A percentile compares a stretch with the other conserved stretches of the same genome.
These are phyloP conservation scores for Leptopilina syphax DNA, from an alignment of 2,888 invertebrate species.

Conservation along the genomic window DNA sequence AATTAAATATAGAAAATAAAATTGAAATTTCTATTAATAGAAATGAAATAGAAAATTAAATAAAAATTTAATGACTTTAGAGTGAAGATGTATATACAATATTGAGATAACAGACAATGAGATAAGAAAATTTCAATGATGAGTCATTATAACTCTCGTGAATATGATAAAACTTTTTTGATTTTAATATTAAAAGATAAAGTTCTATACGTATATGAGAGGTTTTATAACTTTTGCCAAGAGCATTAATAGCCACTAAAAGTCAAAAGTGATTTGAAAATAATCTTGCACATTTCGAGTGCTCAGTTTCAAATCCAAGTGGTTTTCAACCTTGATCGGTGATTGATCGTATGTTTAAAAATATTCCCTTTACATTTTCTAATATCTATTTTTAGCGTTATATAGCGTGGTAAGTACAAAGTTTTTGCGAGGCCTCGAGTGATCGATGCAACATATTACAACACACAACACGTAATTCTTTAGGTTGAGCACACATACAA, in stretches of 20 bases:
- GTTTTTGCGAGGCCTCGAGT: constrained; percentile 50
- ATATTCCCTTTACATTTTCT: constrained; percentile 33
- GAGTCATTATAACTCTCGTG: no score
- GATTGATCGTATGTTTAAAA: constrained; percentile 46
- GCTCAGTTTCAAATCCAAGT: constrained; percentile 1
- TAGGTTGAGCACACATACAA: constrained; percentile 25
- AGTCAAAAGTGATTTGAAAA: constrained; percentile 9
- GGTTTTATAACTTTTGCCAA: not conserved
- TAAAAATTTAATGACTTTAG: no score
- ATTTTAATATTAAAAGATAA: no score
- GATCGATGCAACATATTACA: constrained; percentile 44
- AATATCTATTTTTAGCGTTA: constrained; percentile 23
- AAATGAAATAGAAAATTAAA: no score
- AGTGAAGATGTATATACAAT: no score
- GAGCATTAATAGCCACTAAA: constrained; percentile 1
- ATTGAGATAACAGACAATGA: no score
- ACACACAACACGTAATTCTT: constrained; percentile 12
- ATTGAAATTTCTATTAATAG: no score
- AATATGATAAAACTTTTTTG: no score
- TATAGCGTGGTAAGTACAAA: constrained; percentile 52
- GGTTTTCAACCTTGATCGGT: constrained; percentile 45
- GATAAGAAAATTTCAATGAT: no score
- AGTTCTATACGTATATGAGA: not conserved
- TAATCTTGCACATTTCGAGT: not conserved
- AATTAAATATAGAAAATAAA: no score